Evolutionary conservation across 2,797 vertebrate genomes (phyloP).

Genomic region (Myotis vivesi): DNA sequence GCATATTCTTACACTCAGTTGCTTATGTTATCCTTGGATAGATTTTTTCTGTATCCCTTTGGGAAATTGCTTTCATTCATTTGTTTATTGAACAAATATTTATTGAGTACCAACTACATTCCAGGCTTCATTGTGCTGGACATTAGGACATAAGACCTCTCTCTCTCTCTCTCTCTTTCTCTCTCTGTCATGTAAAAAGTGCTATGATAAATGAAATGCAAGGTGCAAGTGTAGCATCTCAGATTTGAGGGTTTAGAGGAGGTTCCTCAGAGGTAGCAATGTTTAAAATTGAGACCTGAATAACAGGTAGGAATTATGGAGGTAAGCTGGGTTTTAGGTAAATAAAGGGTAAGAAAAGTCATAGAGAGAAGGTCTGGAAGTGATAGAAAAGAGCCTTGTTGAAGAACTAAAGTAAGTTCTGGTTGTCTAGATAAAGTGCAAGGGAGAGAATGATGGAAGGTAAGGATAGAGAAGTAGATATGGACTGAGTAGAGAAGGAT

Average conservation of each 20-base stretch:
- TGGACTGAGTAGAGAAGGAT: not conserved
- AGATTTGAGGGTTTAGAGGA: not conserved
- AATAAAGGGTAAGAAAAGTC: not conserved
- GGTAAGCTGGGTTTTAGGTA: not conserved
- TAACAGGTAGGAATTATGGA: not conserved
- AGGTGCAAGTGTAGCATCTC: not conserved
- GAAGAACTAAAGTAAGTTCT: not conserved
- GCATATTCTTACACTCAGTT: not conserved
- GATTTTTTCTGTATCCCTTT: not conserved
- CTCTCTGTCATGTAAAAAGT: no score
- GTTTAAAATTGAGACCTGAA: not conserved
- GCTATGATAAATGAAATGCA: not conserved
- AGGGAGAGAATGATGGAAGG: not conserved
- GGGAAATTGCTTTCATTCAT: not conserved
- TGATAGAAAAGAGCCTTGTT: not conserved
- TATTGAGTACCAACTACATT: not conserved
- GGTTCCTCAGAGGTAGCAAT: not conserved
- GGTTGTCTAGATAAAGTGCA: not conserved
- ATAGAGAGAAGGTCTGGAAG: not conserved
- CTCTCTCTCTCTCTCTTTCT: not conserved
- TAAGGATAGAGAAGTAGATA: not conserved
- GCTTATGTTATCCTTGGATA: not conserved
- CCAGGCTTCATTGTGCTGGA: not conserved
- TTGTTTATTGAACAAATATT: slow-evolving; percentile 10
- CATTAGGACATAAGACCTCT: not conserved